These are phyloP conservation scores for Acronicta psi DNA, from an alignment of 2,888 invertebrate genomes.

Conservation along the genomic window DNA sequence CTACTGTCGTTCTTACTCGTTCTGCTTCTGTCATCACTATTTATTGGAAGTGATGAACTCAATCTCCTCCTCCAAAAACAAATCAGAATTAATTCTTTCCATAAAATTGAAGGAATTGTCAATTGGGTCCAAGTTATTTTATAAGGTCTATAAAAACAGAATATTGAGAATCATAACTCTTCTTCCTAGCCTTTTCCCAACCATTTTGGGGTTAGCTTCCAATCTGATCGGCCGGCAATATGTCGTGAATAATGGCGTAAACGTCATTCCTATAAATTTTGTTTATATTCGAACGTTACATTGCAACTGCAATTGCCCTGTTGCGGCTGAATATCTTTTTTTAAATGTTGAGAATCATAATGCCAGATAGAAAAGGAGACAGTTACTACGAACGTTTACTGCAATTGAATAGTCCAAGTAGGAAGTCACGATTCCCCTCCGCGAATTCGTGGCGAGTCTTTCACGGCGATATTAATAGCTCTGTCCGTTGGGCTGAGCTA, in stretches of 20 bases:
- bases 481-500: constrained; percentile 29
- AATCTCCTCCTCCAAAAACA: background rate
- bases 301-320: no score
- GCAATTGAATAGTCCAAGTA: constrained; percentile 51
- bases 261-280: no score
- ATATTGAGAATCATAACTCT: constrained; percentile 26
- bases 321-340: no score
- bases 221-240: no score
- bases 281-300: no score
- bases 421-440: constrained; percentile 53
- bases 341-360: constrained; percentile 26
- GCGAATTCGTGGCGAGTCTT: constrained; percentile 35
- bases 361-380: constrained; percentile 27
- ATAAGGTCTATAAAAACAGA: background rate
- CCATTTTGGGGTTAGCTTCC: no score
- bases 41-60: no score
- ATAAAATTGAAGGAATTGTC: background rate
- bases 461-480: constrained; percentile 36
- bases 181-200: no score
- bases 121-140: background rate
- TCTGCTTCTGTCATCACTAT: no score
- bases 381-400: constrained; percentile 35
- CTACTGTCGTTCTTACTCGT: background rate
- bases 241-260: no score
- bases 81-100: background rate